Conservation (phyloP, 37 sponge, comb jelly and placozoan species). For the Ephydatia muelleri region DNA sequence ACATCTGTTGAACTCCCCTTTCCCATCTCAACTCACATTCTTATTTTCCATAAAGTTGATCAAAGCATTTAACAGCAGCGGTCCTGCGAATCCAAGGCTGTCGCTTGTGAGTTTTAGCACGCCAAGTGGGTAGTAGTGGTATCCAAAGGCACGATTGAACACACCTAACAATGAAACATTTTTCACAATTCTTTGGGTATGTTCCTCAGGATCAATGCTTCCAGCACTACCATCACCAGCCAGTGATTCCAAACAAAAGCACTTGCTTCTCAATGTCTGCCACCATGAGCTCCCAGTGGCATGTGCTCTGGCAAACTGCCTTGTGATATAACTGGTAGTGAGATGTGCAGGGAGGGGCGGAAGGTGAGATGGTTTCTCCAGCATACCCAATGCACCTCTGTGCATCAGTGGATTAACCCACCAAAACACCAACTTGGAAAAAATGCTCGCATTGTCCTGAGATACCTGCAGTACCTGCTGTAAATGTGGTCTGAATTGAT, state of each 20-base stretch:
- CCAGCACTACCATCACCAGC: neutral
- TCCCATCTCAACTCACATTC: constrained; percentile 22
- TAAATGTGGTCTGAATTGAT: neutral
- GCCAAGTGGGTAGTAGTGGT: constrained; percentile 93
- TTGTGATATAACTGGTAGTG: constrained; percentile 32
- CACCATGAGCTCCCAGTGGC: neutral
- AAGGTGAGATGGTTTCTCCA: constrained; percentile 59
- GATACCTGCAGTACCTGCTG: neutral
- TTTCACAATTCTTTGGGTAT: neutral
- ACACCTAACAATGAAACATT: constrained; percentile 56
- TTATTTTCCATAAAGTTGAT: constrained; percentile 87
- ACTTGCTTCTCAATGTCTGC: neutral
- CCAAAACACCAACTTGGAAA: constrained; percentile 77
- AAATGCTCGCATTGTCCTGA: constrained; percentile 68
- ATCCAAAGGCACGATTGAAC: constrained; percentile 87
- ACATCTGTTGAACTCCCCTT: neutral
- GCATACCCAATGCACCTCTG: constrained; percentile 56
- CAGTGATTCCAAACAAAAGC: neutral
- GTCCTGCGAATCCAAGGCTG: constrained; percentile 86
- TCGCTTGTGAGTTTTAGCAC: constrained; percentile 80
- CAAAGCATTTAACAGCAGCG: constrained; percentile 83
- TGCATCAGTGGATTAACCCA: constrained; percentile 85
- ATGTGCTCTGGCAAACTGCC: constrained; percentile 28
- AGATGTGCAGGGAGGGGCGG: constrained; percentile 60
- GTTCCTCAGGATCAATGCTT: neutral